These are phyloP conservation scores for Linnaemya tessellans DNA, from an alignment of 2,888 invertebrate species.

Conservation along the genomic window DNA sequence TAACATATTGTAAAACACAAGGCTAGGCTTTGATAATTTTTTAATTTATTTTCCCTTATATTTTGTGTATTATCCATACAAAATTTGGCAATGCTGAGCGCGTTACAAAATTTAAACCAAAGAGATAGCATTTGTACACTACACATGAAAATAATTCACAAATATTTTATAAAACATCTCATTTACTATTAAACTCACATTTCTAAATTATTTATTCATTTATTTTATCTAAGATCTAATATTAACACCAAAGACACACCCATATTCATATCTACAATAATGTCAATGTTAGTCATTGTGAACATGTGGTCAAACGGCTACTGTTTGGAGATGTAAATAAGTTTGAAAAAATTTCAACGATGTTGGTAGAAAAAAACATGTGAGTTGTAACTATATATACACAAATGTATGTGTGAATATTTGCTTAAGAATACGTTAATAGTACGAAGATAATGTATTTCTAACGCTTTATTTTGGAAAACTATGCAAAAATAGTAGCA, in stretches of 20 bases:
- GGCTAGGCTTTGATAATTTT: no score
- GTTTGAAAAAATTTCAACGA: conserved; percentile 42
- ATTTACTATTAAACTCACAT: conserved; percentile 38
- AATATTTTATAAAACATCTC: conserved; percentile 31
- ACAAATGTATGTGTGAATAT: conserved; percentile 19
- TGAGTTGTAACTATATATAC: conserved; percentile 22
- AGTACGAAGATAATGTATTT: conserved; percentile 55
- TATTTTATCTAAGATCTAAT: conserved; percentile 65
- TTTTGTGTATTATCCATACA: no score
- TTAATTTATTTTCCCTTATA: no score
- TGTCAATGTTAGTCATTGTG: conserved; percentile 58
- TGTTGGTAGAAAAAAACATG: conserved; percentile 39
- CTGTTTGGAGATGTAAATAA: conserved; percentile 54
- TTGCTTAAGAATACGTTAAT: no score
- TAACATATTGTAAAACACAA: no score
- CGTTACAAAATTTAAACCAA: no score
- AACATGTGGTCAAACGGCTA: conserved; percentile 63
- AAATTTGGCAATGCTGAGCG: no score
- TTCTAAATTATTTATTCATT: conserved; percentile 59
- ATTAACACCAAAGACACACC: conserved; percentile 58
- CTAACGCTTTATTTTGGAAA: conserved; percentile 20
- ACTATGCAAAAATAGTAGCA: conserved; percentile 1
- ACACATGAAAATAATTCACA: no score
- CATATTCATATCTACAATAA: conserved; percentile 15
- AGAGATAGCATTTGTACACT: no score